phyloP scores from a whole-genome alignment of 92 coral and sea anemone genomes.

The Porites lobata region DNA sequence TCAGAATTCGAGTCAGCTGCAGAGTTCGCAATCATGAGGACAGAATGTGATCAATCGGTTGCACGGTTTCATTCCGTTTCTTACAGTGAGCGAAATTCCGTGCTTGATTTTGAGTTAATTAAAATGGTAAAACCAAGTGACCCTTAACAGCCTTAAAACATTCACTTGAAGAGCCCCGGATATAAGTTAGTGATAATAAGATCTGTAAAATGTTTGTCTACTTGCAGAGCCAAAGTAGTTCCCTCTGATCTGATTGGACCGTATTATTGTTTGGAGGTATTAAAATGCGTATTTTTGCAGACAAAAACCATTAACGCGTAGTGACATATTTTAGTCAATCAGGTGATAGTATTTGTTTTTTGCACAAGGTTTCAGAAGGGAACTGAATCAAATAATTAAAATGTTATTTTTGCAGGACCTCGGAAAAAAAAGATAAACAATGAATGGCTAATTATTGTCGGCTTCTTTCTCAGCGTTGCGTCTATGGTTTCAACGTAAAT shows the following conservation, averaged over 20 bases:
- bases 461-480: constrained; percentile 13
- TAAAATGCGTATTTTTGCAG: constrained; percentile 39
- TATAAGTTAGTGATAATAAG: constrained; percentile 15
- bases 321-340: constrained; percentile 39
- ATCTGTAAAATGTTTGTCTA: constrained; percentile 39
- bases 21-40: neutral
- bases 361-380: neutral
- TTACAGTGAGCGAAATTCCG: neutral
- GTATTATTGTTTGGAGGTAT: constrained; percentile 51
- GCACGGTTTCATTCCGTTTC: constrained; percentile 14
- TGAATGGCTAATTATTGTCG: neutral
- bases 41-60: neutral
- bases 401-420: neutral
- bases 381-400: neutral
- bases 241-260: constrained; percentile 54
- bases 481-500: constrained; percentile 5
- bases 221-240: constrained; percentile 2
- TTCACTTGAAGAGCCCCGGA: constrained; percentile 25
- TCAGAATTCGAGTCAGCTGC: constrained; percentile 3
- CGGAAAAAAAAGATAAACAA: neutral
- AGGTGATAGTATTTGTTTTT: constrained; percentile 6
- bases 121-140: neutral
- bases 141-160: neutral
- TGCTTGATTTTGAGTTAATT: neutral
- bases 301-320: constrained; percentile 62